Conservation (phyloP, 1,140 invertebrate genomes). For the Araneus ventricosus region DNA sequence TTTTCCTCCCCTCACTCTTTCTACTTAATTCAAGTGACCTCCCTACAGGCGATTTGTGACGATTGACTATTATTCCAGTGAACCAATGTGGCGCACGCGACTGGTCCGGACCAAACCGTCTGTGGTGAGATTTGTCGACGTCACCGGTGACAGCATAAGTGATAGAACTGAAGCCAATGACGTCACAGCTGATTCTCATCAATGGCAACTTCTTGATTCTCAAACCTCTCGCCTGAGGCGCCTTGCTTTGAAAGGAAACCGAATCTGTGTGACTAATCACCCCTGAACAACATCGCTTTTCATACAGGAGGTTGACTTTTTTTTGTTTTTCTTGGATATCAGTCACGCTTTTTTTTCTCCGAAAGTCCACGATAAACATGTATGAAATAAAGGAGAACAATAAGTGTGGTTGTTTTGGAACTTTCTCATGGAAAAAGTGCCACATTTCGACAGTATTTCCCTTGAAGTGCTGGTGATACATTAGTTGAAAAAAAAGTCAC, state of each 20-base stretch:
- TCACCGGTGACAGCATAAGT: not conserved
- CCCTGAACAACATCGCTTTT: not conserved
- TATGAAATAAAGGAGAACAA: not conserved
- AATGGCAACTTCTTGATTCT: slow-evolving; percentile 33
- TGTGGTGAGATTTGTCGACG: slow-evolving; percentile 28
- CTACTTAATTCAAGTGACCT: not conserved
- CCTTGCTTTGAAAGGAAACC: slow-evolving; percentile 15
- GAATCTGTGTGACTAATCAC: slow-evolving; percentile 13
- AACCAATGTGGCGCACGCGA: not conserved
- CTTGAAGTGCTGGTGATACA: not conserved
- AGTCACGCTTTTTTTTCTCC: not conserved
- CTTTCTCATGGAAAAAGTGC: not conserved
- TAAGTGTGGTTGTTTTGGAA: not conserved
- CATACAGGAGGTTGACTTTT: not conserved
- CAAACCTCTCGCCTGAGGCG: not conserved
- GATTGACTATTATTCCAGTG: not conserved
- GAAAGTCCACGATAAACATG: not conserved
- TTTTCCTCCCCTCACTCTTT: not conserved
- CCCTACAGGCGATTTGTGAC: not conserved
- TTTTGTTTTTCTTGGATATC: not conserved
- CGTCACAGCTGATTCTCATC: slow-evolving; percentile 14
- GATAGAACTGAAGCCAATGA: not conserved
- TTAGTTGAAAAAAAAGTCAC: not conserved
- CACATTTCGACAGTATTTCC: not conserved
- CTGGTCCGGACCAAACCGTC: not conserved